Percentiles rank a stretch among this genome's conserved stretches.
phyloP scores from a whole-genome alignment of 2,113 vertebrate genomes.

The Oostethus manadensis region DNA sequence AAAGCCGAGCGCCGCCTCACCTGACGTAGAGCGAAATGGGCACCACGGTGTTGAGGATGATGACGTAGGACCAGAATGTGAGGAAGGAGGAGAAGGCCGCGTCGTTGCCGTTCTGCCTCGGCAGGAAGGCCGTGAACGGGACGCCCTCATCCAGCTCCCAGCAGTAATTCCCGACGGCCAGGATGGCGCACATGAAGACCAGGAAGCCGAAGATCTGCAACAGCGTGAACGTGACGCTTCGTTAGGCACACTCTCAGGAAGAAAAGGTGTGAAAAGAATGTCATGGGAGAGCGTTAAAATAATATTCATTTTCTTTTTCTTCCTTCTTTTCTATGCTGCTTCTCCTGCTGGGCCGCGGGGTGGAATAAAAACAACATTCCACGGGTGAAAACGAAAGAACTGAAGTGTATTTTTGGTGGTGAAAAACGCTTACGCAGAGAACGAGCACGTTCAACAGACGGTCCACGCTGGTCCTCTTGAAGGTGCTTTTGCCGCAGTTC shows the following conservation, averaged over 20 bases:
- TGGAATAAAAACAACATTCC: too few species aligned
- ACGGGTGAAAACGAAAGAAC: too few species aligned
- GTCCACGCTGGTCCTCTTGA: constrained; percentile 89
- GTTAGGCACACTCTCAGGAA: not conserved
- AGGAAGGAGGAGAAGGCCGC: constrained; percentile 77
- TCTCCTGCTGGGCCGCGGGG: too few species aligned
- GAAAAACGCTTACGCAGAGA: constrained; percentile 74
- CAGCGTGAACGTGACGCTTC: not conserved
- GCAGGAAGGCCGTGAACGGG: constrained; percentile 81
- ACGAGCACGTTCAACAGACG: constrained; percentile 89
- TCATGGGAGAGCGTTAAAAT: too few species aligned
- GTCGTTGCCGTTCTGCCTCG: constrained; percentile 68
- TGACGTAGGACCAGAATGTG: constrained; percentile 95
- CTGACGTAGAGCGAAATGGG: constrained; percentile 97
- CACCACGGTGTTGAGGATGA: constrained; percentile 96
- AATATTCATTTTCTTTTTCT: too few species aligned
- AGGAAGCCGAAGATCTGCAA: constrained; percentile 86
- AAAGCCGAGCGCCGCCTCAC: too few species aligned
- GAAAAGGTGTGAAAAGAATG: too few species aligned
- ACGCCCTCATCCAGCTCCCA: constrained; percentile 82
- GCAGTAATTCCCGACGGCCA: constrained; percentile 85
- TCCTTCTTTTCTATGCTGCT: too few species aligned
- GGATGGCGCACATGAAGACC: constrained; percentile 81
- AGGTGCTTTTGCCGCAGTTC: constrained; percentile 84
- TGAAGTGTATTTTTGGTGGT: too few species aligned